Conservation (phyloP, 1,140 invertebrate genomes). For the Drosophila sp. region DNA sequence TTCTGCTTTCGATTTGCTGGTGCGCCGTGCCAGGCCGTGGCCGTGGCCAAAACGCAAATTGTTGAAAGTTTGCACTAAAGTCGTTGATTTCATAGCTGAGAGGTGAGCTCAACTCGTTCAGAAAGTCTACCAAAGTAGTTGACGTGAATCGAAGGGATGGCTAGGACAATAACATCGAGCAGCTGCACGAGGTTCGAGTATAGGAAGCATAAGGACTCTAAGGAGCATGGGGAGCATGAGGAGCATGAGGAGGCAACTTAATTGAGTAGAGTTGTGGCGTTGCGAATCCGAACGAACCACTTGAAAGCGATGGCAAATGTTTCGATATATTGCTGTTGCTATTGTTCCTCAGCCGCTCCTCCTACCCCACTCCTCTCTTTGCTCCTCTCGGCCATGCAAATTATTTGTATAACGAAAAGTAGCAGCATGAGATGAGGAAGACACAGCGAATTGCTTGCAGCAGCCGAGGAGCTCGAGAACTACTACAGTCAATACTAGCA, state of each 20-base stretch:
- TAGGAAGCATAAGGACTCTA: no score
- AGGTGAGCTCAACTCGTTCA: slow-evolving; percentile 83
- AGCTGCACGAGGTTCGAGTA: neutral
- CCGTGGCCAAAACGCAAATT: slow-evolving; percentile 83
- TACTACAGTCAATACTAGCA: slow-evolving; percentile 64
- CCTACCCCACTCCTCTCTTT: neutral
- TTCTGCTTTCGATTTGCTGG: slow-evolving; percentile 78
- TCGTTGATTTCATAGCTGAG: slow-evolving; percentile 83
- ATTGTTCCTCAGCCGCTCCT: neutral
- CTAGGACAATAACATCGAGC: slow-evolving; percentile 41
- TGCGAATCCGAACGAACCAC: slow-evolving; percentile 66
- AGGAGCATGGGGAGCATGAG: no score
- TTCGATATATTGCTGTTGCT: slow-evolving; percentile 70
- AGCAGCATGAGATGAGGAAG: slow-evolving; percentile 7
- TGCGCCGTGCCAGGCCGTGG: slow-evolving; percentile 75
- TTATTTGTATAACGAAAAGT: slow-evolving; percentile 36
- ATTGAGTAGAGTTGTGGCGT: slow-evolving; percentile 77
- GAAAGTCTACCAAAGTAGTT: slow-evolving; percentile 81
- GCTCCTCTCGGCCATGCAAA: slow-evolving; percentile 10
- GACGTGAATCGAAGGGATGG: slow-evolving; percentile 65
- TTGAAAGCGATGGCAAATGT: slow-evolving; percentile 71
- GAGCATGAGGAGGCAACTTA: slow-evolving; percentile 62
- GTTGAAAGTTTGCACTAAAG: slow-evolving; percentile 83
- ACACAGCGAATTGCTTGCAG: neutral
- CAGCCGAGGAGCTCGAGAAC: slow-evolving; percentile 6